Evolutionary conservation across 92 coral and sea anemone species (phyloP), one percentile per base, ranked within the genome.

Genomic region (Montipora capitata): DNA sequence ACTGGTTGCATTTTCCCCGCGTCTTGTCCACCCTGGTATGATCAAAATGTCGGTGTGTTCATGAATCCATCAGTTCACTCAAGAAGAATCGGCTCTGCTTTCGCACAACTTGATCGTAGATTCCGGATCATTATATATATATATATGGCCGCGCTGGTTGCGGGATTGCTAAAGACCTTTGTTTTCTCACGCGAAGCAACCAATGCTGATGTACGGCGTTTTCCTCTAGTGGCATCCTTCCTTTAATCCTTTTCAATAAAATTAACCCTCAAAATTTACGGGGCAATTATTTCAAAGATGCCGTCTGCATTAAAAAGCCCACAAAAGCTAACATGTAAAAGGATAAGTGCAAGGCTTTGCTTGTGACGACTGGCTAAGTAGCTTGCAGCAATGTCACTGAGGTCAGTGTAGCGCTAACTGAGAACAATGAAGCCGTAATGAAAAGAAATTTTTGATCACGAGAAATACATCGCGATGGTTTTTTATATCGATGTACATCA

Each of bases 1-100:
- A 45, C 52, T 27, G 35, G 35, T 27, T 51, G 40, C 77, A 15
- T 52, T 54, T 81, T 52, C 76, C 16, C 52, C 85, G 52, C 56
- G 85, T 58, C 59, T 83, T 83, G 59, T n/a, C 42, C 41, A 5
- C 17, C 40, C 20, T 72, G 87, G 87, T 38, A 83, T 83, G 87
- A 72, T 35, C 52, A 72, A 83, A 83, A 72, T 83, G 87, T 62
- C 76, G 20, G 72, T 44, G 35, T 5, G 80, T 16, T 72, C 39
- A 68, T 14, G 27, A 71, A 13, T 56, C 39, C 44, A 17, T 27
- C 35, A 27, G 39, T 68, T 81, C 41, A 44, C 58, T 68, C 57
- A 9, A 20, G 11, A 67, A 81, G 77, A 35, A 39, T 38, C 76
- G 15, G 40, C 56, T 68, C n/a, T 68, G 17, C 63, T 67, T 38